These are phyloP conservation scores for Griposia aprilina DNA, from an alignment of 2,888 invertebrate genomes.

Conservation along the genomic window DNA sequence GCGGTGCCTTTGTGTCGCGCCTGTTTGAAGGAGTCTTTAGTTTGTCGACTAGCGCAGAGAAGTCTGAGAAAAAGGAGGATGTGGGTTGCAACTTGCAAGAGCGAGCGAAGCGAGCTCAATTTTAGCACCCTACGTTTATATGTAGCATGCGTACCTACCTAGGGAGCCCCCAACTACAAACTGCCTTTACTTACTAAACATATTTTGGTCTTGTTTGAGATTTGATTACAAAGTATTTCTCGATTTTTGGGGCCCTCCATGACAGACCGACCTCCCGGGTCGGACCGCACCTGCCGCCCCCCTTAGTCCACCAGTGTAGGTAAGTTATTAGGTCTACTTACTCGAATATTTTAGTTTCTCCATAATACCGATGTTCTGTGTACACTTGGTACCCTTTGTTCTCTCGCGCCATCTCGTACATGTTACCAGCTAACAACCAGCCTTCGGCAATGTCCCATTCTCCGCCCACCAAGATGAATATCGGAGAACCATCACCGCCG, in stretches of 20 bases:
- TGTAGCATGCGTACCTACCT: background rate
- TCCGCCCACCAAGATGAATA: slow-evolving; percentile 94
- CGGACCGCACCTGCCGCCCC: background rate
- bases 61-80: no score
- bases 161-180: background rate
- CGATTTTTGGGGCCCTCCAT: background rate
- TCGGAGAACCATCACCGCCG: slow-evolving; percentile 88
- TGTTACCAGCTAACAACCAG: slow-evolving; percentile 91
- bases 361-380: slow-evolving; percentile 96
- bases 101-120: no score
- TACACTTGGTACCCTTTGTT: slow-evolving; percentile 93
- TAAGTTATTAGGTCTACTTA: slow-evolving; percentile 78
- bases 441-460: slow-evolving; percentile 93
- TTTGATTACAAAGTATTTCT: background rate
- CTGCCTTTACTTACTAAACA: background rate
- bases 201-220: background rate
- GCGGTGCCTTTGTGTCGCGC: no score
- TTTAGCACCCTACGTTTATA: no score
- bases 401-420: slow-evolving; percentile 92
- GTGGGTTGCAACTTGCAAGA: no score
- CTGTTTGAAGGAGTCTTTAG: no score
- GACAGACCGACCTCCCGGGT: no score
- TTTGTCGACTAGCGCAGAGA: no score
- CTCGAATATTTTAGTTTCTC: slow-evolving; percentile 93
- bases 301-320: background rate